These are phyloP conservation scores for Macropis europaea DNA, from an alignment of 2,888 invertebrate genomes.

Conservation along the genomic window DNA sequence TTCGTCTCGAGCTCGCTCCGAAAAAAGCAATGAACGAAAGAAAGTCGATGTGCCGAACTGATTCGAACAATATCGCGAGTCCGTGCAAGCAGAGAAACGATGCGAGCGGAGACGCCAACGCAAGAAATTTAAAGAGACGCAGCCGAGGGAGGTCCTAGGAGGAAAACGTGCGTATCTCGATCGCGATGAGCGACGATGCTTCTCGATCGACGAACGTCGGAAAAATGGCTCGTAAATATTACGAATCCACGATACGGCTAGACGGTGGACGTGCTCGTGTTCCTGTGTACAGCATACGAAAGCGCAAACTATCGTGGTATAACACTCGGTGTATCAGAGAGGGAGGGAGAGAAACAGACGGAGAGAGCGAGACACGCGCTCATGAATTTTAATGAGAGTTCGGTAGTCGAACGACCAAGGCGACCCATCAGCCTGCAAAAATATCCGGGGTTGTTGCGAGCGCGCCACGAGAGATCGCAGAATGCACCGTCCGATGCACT, in stretches of 20 bases:
- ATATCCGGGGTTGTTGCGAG: conserved; percentile 30
- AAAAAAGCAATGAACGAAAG: no score
- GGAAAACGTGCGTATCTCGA: no score
- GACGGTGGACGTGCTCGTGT: neutral
- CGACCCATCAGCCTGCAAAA: conserved; percentile 43
- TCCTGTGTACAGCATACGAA: conserved; percentile 4
- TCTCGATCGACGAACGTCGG: neutral
- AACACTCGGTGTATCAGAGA: neutral
- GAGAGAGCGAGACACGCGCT: conserved; percentile 30
- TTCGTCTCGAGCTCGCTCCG: no score
- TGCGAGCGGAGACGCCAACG: no score
- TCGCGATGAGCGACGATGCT: neutral
- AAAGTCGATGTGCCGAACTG: no score
- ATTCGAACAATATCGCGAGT: no score
- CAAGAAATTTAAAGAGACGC: no score
- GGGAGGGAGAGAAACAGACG: conserved; percentile 19
- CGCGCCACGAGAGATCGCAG: conserved; percentile 11
- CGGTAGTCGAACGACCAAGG: conserved; percentile 60
- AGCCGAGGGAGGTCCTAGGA: no score
- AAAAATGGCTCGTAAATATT: conserved; percentile 10
- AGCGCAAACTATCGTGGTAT: neutral
- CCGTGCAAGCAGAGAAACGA: no score
- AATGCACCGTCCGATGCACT: neutral
- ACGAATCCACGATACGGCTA: neutral
- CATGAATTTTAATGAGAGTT: conserved; percentile 68